phyloP scores from a whole-genome alignment of 2,797 vertebrate species.

The Eurystomus glaucurus region DNA sequence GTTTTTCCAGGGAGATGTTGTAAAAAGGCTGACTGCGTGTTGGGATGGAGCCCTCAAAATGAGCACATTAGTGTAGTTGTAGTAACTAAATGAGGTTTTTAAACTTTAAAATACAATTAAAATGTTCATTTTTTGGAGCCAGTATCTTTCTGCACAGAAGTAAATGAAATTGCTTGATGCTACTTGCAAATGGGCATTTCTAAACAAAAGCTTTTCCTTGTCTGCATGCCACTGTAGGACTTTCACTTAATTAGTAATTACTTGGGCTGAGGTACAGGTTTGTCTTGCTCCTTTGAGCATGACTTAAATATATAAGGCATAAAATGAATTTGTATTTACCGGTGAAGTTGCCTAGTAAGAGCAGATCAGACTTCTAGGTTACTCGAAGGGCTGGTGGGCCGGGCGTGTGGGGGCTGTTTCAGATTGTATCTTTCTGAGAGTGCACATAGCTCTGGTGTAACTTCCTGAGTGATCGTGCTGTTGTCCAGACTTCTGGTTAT shows the following conservation, averaged over 20 bases:
- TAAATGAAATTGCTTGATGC: background rate
- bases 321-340: background rate
- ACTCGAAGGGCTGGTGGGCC: background rate
- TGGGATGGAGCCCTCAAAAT: background rate
- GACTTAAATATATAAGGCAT: background rate
- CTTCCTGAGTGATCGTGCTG: background rate
- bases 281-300: slow-evolving; percentile 38
- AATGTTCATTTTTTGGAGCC: background rate
- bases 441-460: background rate
- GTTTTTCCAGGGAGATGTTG: background rate
- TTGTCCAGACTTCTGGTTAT: background rate
- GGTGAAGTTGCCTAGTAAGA: background rate
- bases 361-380: background rate
- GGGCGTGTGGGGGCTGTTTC: background rate
- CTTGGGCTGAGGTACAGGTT: slow-evolving; percentile 35
- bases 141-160: background rate
- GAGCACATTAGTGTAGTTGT: background rate
- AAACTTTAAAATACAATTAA: background rate
- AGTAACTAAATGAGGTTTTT: background rate
- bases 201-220: background rate
- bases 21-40: background rate
- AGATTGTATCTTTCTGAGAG: background rate
- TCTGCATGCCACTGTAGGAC: background rate
- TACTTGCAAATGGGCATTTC: background rate
- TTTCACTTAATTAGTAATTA: slow-evolving; percentile 36